These are phyloP conservation scores for Bedellia somnulentella DNA, from an alignment of 2,888 invertebrate species.

Conservation along the genomic window DNA sequence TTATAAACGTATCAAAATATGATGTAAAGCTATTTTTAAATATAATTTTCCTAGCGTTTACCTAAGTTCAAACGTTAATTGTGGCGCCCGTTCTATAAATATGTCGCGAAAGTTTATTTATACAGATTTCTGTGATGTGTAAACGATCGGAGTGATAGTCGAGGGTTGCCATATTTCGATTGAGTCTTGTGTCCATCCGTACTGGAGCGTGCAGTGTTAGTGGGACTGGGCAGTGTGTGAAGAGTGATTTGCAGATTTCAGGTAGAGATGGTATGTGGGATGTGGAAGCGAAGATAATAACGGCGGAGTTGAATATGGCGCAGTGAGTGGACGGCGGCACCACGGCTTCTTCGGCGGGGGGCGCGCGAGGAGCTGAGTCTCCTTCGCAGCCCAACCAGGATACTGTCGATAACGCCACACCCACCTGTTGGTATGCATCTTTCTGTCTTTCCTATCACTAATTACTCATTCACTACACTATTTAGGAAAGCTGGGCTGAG, in stretches of 20 bases:
- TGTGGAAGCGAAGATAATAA: constrained; percentile 59
- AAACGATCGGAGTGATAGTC: constrained; percentile 32
- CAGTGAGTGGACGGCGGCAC: constrained; percentile 55
- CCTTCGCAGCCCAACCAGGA: constrained; percentile 59
- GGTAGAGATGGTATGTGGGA: constrained; percentile 47
- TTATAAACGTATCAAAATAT: constrained; percentile 61
- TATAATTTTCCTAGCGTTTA: constrained; percentile 62
- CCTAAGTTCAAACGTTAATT: constrained; percentile 61
- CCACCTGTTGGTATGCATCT: constrained; percentile 51
- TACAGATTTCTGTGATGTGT: constrained; percentile 49
- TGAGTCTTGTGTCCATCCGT: too few relatives aligned
- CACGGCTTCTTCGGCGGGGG: constrained; percentile 56
- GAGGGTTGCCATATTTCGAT: constrained; percentile 59
- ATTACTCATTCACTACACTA: background rate
- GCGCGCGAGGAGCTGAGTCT: constrained; percentile 60
- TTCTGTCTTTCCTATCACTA: background rate
- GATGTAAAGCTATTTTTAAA: constrained; percentile 62
- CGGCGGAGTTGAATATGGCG: constrained; percentile 60
- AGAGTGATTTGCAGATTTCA: constrained; percentile 30
- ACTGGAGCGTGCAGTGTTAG: constrained; percentile 39
- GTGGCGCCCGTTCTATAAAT: constrained; percentile 59
- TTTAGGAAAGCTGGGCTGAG: too few relatives aligned
- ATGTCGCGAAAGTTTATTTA: constrained; percentile 59
- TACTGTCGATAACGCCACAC: constrained; percentile 55
- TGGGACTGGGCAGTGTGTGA: constrained; percentile 26